These are phyloP conservation scores for Crenichthys baileyi DNA, from an alignment of 2,797 vertebrate genomes.

Conservation along the genomic window DNA sequence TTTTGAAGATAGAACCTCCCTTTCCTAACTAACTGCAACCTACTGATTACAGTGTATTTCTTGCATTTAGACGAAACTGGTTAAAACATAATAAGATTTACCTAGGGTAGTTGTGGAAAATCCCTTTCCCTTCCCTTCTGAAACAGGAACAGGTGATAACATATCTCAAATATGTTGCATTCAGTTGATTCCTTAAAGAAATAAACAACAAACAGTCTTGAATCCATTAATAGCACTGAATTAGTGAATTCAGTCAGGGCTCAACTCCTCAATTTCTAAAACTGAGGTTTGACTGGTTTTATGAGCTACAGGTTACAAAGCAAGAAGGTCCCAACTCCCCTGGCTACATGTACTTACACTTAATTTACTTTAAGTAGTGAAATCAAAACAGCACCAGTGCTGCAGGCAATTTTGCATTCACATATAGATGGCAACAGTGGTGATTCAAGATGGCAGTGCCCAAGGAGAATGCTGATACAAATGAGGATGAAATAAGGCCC, in stretches of 20 bases:
- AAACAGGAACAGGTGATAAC: fast-evolving
- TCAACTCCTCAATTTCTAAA: background rate
- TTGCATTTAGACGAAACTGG: background rate
- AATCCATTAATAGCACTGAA: background rate
- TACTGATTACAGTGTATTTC: background rate
- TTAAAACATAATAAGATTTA: background rate
- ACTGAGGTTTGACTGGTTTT: background rate
- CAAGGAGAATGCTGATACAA: background rate
- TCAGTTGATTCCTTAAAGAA: background rate
- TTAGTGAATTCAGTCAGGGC: background rate
- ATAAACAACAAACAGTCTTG: background rate
- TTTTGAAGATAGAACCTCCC: background rate
- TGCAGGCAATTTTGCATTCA: conserved; percentile 1
- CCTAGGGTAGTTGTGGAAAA: background rate
- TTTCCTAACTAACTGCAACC: background rate
- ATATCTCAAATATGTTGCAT: background rate
- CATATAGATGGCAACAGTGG: background rate
- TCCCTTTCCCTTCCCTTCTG: background rate
- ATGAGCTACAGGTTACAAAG: background rate
- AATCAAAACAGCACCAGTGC: background rate
- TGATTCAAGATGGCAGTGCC: background rate
- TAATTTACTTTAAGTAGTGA: background rate
- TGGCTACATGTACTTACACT: background rate
- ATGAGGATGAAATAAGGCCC: background rate
- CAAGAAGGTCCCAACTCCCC: background rate